phyloP scores from a whole-genome alignment of 2,888 invertebrate species.

The Melanchra persicariae region DNA sequence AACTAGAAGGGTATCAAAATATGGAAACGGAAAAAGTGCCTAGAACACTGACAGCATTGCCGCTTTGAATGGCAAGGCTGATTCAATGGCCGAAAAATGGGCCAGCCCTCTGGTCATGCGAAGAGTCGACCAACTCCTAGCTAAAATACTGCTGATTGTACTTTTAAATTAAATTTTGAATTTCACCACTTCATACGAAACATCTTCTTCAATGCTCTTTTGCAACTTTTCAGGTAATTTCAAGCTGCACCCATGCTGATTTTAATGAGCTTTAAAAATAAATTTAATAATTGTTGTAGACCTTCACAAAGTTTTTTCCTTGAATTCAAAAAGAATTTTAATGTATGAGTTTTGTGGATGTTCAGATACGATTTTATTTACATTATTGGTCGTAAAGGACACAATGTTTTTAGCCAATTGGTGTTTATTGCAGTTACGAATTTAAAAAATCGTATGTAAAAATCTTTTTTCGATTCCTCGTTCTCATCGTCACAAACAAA shows the following conservation, averaged over 20 bases:
- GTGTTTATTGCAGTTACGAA: background rate
- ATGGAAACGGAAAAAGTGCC: too few species aligned
- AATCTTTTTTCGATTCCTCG: background rate
- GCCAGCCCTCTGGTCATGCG: too few species aligned
- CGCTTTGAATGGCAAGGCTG: too few species aligned
- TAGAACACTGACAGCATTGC: too few species aligned
- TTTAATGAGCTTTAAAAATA: background rate
- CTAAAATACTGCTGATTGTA: too few species aligned
- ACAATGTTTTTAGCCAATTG: background rate
- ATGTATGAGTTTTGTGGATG: background rate
- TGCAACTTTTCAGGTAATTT: background rate
- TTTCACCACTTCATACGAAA: background rate
- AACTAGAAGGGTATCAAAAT: too few species aligned
- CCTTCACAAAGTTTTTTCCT: constrained; percentile 6
- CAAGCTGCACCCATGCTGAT: background rate
- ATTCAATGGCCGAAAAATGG: too few species aligned
- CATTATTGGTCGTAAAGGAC: background rate
- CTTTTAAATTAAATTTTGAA: too few species aligned
- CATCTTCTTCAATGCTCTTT: background rate
- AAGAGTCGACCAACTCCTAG: too few species aligned
- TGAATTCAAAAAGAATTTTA: constrained; percentile 5
- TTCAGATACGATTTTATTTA: background rate
- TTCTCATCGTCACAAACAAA: constrained; percentile 7
- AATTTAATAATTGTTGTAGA: background rate
- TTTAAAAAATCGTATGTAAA: background rate